Percentiles rank a stretch among this genome's conserved stretches.
phyloP scores from a whole-genome alignment of 2,888 invertebrate species.

The Junonia oenone region DNA sequence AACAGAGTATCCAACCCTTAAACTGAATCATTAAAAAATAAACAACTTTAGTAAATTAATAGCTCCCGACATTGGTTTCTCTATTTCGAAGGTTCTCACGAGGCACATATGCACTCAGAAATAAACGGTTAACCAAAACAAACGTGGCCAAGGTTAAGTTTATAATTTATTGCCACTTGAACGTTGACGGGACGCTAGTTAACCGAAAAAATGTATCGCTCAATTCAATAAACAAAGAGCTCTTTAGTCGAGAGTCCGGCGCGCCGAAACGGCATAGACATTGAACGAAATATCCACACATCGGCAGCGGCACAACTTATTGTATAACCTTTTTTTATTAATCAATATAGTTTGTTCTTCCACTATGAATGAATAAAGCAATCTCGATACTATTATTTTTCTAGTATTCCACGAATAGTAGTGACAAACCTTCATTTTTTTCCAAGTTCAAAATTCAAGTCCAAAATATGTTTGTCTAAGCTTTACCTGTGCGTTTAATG shows the following conservation, averaged over 20 bases:
- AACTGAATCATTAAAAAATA: no score
- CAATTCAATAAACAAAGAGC: constrained; percentile 57
- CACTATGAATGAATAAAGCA: background rate
- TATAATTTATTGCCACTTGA: constrained; percentile 73
- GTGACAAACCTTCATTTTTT: no score
- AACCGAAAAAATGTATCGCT: constrained; percentile 51
- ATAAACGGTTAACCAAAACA: constrained; percentile 65
- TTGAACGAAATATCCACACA: constrained; percentile 1
- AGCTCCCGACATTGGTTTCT: constrained; percentile 12
- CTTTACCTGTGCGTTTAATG: constrained; percentile 4
- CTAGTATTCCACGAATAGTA: background rate
- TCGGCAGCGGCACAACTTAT: background rate
- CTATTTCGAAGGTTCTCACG: constrained; percentile 57
- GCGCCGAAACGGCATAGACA: constrained; percentile 18
- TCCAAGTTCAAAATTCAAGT: background rate
- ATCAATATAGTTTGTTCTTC: no score
- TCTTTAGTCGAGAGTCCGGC: constrained; percentile 35
- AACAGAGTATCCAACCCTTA: background rate
- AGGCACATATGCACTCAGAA: constrained; percentile 55
- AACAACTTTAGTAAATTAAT: constrained; percentile 11
- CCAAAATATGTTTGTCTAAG: background rate
- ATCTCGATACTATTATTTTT: background rate
- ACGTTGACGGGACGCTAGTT: constrained; percentile 54
- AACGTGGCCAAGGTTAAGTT: constrained; percentile 70
- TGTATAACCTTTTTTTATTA: background rate